Base-by-base conservation (phyloP, 1,140 invertebrate species). In the Orius insidiosus region DNA sequence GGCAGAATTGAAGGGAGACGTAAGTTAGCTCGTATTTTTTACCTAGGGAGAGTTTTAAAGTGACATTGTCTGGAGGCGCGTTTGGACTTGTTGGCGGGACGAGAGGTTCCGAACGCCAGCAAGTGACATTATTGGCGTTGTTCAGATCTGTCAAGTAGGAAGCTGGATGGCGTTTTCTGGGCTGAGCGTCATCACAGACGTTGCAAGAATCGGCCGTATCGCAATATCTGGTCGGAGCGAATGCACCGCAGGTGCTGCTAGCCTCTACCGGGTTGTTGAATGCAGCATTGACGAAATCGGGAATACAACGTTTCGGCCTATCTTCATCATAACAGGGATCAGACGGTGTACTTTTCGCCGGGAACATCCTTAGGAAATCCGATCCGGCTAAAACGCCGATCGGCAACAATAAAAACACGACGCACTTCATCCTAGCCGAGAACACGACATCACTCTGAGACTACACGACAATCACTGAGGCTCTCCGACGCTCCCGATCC, bases 1-100 rank as follows among this genome's bases (percentile, higher is more conserved):
- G 85, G 58, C 95, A 98, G 63, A 98, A 97, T 61, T 94, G 88
- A 32, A 98, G 65, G 58, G 80, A 93, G 6, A 98, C 84, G 62
- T 98, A 98, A 0, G 93, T 98, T 45, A 98, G 65, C 65, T 98
- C 95, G 69, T 93, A 98, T 60, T 96, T 96, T 63, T 98, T 98
- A 16, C 86, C 86, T 35, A 96, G 66, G 4, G 82, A 85, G 1
- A 96, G 66, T 0, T 82, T 88, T 6, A 96, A 63, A 14, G 87
- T 89, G 1, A 95, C 85, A 64, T 93, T 93, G 56, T 90, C 84
- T 0, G 78, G 80, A 3, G 56, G 54, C n/a, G n/a, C n/a, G 1
- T 56, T 49, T 30, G 50, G 46, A n/a, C n/a, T n/a, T n/a, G n/a
- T n/a, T 48, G 72, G 67, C 1, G 79, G 73, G 37, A 77, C 64